Base-by-base conservation (phyloP, 1,140 invertebrate genomes). In the Trichonephila inaurata region DNA sequence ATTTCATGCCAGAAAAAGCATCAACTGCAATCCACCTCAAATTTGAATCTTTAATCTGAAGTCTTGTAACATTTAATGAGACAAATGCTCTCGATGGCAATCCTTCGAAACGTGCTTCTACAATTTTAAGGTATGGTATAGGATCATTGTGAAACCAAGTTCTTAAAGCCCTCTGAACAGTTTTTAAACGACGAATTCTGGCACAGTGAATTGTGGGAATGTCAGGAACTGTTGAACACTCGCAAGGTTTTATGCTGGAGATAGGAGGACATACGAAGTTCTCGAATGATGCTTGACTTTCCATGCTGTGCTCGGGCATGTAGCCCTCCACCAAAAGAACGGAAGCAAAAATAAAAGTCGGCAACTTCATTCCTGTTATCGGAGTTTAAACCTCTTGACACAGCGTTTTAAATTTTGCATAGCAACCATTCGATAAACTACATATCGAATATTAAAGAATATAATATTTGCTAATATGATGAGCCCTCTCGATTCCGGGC, bases 301-400 rank as follows among this genome's bases (percentile, higher is more conserved):
- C 82, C 91, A 86, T n/a, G 16, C 83, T 87, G 40, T 66, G 82
- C 44, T 85, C 60, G 19, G 51, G 44, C 77, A 92, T 58, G 18
- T 92, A 62, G 24, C 91, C 62, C 62, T 92, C 81, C n/a, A 92
- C 91, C 44, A 92, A 24, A 10, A 87, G 7, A 62, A 92, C 19
- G 12, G 44, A 92, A 2, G 82, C 91, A 33, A 92, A 62, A 77
- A 92, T 72, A 40, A 86, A 44, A 24, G 87, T 92, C 44, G 66
- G 83, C 21, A 92, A 61, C 83, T 72, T 86, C 91, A 92, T 92
- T 44, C 51, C 83, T 92, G 62, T 92, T 92, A 92, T 92, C 90
- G 62, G n/a, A 44, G 19, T 62, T 61, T 61, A 85, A 85, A 92
- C 90, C 82, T 85, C 90, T 92, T 92, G 90, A 92, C 90, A 33